Percentiles rank a stretch among this genome's conserved stretches.
Conservation (phyloP, 2,797 vertebrate species). For the Hydrophis major region DNA sequence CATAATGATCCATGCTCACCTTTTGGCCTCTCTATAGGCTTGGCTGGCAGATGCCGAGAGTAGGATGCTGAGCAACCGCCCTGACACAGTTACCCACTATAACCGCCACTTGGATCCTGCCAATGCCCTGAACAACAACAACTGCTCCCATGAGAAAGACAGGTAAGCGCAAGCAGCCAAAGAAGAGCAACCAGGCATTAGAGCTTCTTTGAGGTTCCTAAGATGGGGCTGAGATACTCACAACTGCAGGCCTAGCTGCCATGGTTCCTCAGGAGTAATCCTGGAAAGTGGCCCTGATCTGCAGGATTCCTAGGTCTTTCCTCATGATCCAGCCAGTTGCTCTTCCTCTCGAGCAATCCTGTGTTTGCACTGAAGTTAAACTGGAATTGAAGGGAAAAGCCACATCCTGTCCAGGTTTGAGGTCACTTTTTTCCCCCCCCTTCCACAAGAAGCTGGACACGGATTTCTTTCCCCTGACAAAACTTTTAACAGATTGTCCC, state of each 20-base stretch:
- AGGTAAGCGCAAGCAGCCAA: constrained; percentile 71
- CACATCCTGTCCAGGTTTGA: neutral
- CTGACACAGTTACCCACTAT: constrained; percentile 66
- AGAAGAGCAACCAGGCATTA: neutral
- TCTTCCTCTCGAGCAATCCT: neutral
- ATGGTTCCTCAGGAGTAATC: neutral
- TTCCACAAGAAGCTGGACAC: neutral
- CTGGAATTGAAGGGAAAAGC: neutral
- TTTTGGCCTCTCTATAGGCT: constrained; percentile 61
- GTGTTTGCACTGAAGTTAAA: neutral
- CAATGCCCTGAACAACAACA: constrained; percentile 77
- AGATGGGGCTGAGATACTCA: neutral
- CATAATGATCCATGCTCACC: neutral
- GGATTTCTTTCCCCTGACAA: neutral
- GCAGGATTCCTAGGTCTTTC: neutral
- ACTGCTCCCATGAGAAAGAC: constrained; percentile 76
- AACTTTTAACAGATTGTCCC: neutral
- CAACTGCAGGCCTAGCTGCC: neutral
- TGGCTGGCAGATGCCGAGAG: constrained; percentile 85
- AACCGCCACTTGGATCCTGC: constrained; percentile 60
- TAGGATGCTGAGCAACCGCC: constrained; percentile 63
- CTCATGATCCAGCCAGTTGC: neutral
- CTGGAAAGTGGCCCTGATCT: neutral
- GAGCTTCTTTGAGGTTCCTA: neutral
- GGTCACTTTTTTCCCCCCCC: neutral